Evolutionary conservation across 2,797 vertebrate genomes (phyloP), one percentile per base, ranked within the genome.

Genomic region (Lutjanus campechanus): DNA sequence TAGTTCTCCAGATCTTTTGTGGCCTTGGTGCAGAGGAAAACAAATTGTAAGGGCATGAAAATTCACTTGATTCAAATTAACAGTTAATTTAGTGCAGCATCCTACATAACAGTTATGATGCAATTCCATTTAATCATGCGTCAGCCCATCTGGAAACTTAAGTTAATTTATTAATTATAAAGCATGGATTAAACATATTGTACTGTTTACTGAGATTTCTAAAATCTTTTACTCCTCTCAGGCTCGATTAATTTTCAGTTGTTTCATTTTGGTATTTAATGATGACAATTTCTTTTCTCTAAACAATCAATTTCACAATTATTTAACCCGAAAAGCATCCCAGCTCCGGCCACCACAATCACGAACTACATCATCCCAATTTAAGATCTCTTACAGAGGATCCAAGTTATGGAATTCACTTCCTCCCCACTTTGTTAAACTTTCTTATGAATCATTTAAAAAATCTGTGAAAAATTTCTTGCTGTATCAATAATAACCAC

Each of bases 1-100:
- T 95, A 99, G 83, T 99, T 97, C 91, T 99, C 98, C 91, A 99
- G 93, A 87, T 99, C 98, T 56, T 91, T 96, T 51, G 98, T 99
- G 47, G 98, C 98, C 98, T 99, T 71, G 7, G 69, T 46, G 53
- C 0, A 66, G 15, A 7, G 10, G 20, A 1, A 7, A 74, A 64
- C 59, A 41, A 59, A 40, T 65, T 17, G 46, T 5, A 36, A 36
- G 29, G 29, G 29, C 29, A 36, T 4, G 29, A 36, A 25, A 36
- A 36, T 36, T 36, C 29, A 36, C 29, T 36, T 36, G 29, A 36
- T 36, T 58, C 7, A 60, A 49, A 49, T 12, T 1, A 22, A 43
- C 15, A 59, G 44, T 36, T 12, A 61, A 51, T 43, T 17, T 15
- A 2, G 6, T 55, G 11, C 8, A 56, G 43, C 11, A 16, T 64